Conservation (phyloP, 1,140 invertebrate species). For the Brevipalpus yothersi region DNA sequence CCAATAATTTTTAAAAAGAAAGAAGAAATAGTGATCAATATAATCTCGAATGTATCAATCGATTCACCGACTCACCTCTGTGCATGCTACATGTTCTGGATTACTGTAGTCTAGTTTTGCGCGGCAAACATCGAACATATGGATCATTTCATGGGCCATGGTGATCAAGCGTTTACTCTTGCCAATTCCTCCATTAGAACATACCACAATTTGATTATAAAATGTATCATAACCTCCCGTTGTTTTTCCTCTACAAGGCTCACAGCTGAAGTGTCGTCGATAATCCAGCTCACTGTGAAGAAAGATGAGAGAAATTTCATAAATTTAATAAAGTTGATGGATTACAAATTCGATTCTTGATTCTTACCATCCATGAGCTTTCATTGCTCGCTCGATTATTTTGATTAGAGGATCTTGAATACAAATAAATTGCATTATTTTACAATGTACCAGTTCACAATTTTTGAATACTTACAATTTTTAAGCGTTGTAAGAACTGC, state of each 20-base stretch:
- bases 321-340: not conserved
- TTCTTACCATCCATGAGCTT: conserved; percentile 6
- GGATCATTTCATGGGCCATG: conserved; percentile 73
- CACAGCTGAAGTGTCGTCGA: conserved; percentile 65
- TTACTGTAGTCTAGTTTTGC: conserved; percentile 70
- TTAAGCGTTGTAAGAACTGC: not conserved
- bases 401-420: conserved; percentile 6
- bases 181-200: conserved; percentile 45
- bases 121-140: conserved; percentile 85
- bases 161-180: conserved; percentile 41
- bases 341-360: not conserved
- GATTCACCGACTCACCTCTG: conserved; percentile 42
- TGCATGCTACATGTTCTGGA: conserved; percentile 76
- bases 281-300: conserved; percentile 32
- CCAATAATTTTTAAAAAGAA: not conserved
- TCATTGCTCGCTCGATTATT: conserved; percentile 3
- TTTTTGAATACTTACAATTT: not conserved
- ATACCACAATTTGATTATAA: conserved; percentile 69
- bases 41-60: not conserved
- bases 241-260: conserved; percentile 49
- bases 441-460: too few species aligned
- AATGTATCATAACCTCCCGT: conserved; percentile 76
- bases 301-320: not conserved
- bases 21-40: not conserved
- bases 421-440: not conserved